Percentiles rank a stretch among this genome's conserved stretches.
Evolutionary conservation across 2,888 invertebrate species (phyloP).

Genomic region (Capitulum mitella): DNA sequence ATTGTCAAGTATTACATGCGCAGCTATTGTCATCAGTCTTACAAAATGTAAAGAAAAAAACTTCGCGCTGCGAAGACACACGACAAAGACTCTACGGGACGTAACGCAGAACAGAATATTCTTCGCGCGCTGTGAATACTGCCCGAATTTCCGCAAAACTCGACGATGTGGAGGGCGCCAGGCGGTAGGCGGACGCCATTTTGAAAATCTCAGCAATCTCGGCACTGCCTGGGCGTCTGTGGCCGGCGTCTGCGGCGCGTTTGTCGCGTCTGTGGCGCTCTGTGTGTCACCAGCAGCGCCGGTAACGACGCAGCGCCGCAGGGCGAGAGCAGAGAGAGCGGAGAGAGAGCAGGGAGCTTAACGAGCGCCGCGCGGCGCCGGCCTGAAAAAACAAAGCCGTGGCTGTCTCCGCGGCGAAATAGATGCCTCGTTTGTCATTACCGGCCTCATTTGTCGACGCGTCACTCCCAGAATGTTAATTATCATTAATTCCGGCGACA

Average conservation of each 20-base stretch:
- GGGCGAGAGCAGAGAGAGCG: too few species aligned
- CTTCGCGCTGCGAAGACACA: too few species aligned
- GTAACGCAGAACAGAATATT: too few species aligned
- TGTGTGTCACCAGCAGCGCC: background rate
- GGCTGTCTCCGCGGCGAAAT: background rate
- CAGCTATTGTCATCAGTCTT: too few species aligned
- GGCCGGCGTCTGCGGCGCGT: background rate
- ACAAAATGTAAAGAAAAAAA: too few species aligned
- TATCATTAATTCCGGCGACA: constrained; percentile 22
- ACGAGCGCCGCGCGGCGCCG: background rate
- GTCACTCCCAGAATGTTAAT: constrained; percentile 17
- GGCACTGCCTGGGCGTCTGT: background rate
- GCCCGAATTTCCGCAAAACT: too few species aligned
- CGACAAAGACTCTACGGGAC: too few species aligned
- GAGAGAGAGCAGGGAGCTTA: background rate
- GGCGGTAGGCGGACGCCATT: too few species aligned
- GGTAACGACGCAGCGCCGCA: background rate
- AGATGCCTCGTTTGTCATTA: constrained; percentile 6
- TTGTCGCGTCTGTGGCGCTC: background rate
- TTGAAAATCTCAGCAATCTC: too few species aligned
- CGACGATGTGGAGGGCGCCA: too few species aligned
- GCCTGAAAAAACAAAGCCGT: background rate
- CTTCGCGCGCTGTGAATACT: too few species aligned
- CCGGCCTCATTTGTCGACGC: background rate
- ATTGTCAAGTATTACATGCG: too few species aligned